Conservation (phyloP, 2,113 vertebrate species). For the Pachypanchax playfairii region DNA sequence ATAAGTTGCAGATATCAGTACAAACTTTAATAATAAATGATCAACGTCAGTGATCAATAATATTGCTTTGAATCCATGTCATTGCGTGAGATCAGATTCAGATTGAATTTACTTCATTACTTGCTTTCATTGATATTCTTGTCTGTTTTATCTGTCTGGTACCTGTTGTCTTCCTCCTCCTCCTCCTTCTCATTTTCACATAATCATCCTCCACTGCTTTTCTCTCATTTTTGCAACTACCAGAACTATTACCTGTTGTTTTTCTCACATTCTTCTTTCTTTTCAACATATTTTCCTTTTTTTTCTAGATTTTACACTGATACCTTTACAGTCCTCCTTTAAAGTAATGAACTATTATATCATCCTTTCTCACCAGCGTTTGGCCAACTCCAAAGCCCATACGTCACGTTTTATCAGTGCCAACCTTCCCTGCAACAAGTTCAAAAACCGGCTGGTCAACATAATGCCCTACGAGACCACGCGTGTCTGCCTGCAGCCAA, state of each 20-base stretch:
- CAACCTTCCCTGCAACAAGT: slow-evolving; percentile 99
- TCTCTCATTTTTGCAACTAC: slow-evolving; percentile 9
- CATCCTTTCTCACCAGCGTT: slow-evolving; percentile 78
- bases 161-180: slow-evolving; percentile 19
- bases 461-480: slow-evolving; percentile 99
- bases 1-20: slow-evolving; percentile 15
- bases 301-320: background rate
- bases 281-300: slow-evolving; percentile 21
- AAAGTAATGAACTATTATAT: background rate
- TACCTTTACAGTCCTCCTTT: background rate
- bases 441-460: slow-evolving; percentile 98
- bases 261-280: slow-evolving; percentile 10
- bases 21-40: too few species aligned
- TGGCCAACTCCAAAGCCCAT: slow-evolving; percentile 98
- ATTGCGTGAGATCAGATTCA: slow-evolving; percentile 36
- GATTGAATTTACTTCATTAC: slow-evolving; percentile 31
- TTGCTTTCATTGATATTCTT: slow-evolving; percentile 41
- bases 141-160: slow-evolving; percentile 22
- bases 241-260: slow-evolving; percentile 3
- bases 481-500: slow-evolving; percentile 95
- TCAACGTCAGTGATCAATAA: slow-evolving; percentile 31
- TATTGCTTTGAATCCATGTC: slow-evolving; percentile 33
- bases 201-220: slow-evolving; percentile 17
- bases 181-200: slow-evolving; percentile 7
- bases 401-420: slow-evolving; percentile 98